Evolutionary conservation across 1,140 invertebrate species (phyloP).

Genomic region (Ceratina calcarata): DNA sequence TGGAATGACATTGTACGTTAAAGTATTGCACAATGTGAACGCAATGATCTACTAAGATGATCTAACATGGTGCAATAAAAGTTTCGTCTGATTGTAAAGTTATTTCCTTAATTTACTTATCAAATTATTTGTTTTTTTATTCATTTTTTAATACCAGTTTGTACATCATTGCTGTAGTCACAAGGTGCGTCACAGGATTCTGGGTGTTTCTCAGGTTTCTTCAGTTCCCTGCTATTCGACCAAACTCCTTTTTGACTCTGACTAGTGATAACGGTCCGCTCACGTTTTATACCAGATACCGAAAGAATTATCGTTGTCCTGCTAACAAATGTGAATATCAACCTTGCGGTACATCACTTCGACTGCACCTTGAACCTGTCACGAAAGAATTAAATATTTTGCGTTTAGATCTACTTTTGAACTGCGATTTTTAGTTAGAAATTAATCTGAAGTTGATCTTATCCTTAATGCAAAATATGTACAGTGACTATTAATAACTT

Average conservation of each 20-base stretch:
- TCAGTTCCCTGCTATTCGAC: conserved; percentile 12
- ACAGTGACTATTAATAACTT: too few species aligned
- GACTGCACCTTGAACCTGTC: conserved; percentile 30
- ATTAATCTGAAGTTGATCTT: neutral
- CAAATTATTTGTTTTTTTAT: too few species aligned
- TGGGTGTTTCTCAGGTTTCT: neutral
- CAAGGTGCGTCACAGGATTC: neutral
- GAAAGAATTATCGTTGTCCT: conserved; percentile 61
- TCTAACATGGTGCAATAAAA: too few species aligned
- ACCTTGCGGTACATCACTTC: conserved; percentile 57
- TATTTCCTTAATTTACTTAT: too few species aligned
- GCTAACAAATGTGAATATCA: conserved; percentile 66
- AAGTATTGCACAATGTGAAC: too few species aligned
- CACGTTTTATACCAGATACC: conserved; percentile 64
- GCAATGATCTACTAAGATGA: too few species aligned
- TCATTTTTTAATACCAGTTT: neutral
- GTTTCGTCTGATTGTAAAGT: too few species aligned
- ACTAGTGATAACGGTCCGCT: conserved; percentile 61
- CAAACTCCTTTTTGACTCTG: conserved; percentile 52
- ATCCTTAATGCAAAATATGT: neutral
- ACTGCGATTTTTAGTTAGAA: neutral
- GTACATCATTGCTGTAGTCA: neutral
- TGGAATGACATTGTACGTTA: neutral
- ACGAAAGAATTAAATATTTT: neutral
- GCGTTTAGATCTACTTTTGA: neutral